Evolutionary conservation across 2,888 invertebrate species (phyloP), one percentile per base, ranked within the genome.

Genomic region (Meteorus colon): DNA sequence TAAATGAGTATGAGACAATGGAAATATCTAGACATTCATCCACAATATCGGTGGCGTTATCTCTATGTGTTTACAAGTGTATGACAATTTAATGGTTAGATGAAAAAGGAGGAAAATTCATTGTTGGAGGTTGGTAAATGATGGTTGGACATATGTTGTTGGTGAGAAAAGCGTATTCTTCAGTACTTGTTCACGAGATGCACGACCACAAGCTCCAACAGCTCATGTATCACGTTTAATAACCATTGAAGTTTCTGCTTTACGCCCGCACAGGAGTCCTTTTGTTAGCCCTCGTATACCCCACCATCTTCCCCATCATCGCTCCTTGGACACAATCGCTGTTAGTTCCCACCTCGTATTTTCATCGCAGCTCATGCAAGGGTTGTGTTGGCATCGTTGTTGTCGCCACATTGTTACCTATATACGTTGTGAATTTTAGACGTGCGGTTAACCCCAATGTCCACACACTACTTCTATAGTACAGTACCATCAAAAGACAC

Each of bases 231-330:
- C 77, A 77, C 78, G 74, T 81, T 81, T 81, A 80, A 79, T 80
- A 81, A 80, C 79, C 79, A 79, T 79, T 81, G 79, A 80, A 81
- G 80, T 81, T 79, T 79, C 79, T 79, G 80, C 79, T 80, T 78
- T 78, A 74, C 77, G 51, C 74, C 67, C 75, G 31, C 51, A 66
- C 67, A 51, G 71, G 31, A 68, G 71, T 72, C 77, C 79, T 81
- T 80, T 81, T 81, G 81, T 81, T 80, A 76, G 73, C 69, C 74
- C 71, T 74, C 77, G 55, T 31, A 55, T 55, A 55, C 4, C 45
- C 12, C 45, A 68, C 31, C 68, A 65, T 70, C 65, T n/a, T 37
- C 51, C 48, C 55, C 34, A 29, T 62, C 62, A 34, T 62, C 51
- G 16, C 48, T 19, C 4, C 55, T 55, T 19, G 55, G 55, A 55